These are phyloP conservation scores for Tenebrosternarchus preto DNA, from an alignment of 2,113 vertebrate species.

Conservation along the genomic window DNA sequence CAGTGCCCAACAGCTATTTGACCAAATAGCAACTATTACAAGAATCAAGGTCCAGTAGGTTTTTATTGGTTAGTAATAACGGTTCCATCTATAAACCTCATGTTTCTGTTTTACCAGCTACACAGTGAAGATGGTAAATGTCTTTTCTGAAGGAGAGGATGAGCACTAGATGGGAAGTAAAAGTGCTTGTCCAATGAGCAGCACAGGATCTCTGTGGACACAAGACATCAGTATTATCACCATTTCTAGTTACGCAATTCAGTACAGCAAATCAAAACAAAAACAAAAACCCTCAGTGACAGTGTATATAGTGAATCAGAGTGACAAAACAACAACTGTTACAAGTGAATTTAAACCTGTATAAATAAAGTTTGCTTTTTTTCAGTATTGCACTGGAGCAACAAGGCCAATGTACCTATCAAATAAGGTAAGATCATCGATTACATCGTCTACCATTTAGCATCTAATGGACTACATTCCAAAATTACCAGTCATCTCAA, in stretches of 20 bases:
- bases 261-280: no score
- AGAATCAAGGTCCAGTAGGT: neutral
- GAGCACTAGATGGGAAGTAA: neutral
- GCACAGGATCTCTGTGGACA: neutral
- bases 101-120: neutral
- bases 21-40: no score
- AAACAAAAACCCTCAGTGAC: no score
- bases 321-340: neutral
- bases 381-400: no score
- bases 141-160: neutral
- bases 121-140: neutral
- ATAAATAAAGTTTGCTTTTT: neutral
- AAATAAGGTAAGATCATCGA: no score
- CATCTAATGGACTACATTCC: no score
- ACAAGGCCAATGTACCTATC: no score
- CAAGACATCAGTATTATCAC: neutral
- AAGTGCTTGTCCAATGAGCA: neutral
- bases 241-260: no score
- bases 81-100: neutral
- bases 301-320: neutral
- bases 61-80: neutral
- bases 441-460: no score
- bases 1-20: no score
- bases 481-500: no score
- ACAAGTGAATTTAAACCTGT: neutral